Conservation (phyloP, 2,797 vertebrate genomes). For the Anolis apletophallus region DNA sequence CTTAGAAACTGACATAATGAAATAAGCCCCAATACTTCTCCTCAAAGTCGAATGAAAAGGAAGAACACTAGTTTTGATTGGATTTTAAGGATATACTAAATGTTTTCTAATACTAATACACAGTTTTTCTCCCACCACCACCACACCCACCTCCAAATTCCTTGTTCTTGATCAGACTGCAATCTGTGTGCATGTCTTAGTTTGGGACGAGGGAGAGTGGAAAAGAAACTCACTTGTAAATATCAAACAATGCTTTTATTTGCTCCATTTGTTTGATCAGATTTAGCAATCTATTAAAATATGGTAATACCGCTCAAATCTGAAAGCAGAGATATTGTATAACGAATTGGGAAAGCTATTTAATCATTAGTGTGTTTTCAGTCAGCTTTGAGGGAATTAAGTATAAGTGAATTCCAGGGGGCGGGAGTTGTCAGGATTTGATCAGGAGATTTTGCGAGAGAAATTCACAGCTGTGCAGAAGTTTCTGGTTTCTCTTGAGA, state of each 20-base stretch:
- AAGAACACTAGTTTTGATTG: not conserved
- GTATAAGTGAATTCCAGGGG: conserved; percentile 6
- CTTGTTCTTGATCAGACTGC: not conserved
- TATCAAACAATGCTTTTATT: not conserved
- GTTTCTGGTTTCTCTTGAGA: not conserved
- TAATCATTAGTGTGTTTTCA: not conserved
- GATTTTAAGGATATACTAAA: not conserved
- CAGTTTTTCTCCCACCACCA: no score
- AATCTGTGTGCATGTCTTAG: not conserved
- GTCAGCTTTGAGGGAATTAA: not conserved
- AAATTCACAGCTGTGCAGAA: not conserved
- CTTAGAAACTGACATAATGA: not conserved
- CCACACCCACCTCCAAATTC: not conserved
- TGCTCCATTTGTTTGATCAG: conserved; percentile 2
- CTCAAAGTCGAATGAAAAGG: not conserved
- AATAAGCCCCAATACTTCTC: no score
- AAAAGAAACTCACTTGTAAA: not conserved
- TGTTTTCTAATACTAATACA: no score
- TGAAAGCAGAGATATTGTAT: conserved; percentile 7
- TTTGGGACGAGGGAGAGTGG: not conserved
- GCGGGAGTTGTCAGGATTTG: not conserved
- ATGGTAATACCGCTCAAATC: not conserved
- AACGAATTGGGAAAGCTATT: not conserved
- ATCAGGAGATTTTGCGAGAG: not conserved
- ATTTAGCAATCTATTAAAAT: not conserved